Evolutionary conservation across 1,140 invertebrate genomes (phyloP).

Genomic region (Trichogramma pretiosum): DNA sequence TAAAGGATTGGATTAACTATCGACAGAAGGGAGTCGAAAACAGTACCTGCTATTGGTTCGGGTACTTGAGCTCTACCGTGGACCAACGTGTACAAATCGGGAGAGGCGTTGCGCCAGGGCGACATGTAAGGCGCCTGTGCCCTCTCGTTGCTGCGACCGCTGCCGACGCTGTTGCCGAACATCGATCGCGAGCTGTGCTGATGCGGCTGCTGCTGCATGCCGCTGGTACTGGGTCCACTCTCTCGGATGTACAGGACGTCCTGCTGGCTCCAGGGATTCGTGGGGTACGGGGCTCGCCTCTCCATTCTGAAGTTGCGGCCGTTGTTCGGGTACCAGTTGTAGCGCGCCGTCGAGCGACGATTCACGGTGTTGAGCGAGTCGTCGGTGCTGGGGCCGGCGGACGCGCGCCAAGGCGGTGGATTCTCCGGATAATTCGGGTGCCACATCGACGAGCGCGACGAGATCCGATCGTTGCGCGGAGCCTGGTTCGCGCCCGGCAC

Average conservation of each 20-base stretch:
- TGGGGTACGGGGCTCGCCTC: constrained; percentile 1
- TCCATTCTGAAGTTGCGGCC: neutral
- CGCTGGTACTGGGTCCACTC: too few relatives aligned
- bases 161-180: neutral
- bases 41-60: too few relatives aligned
- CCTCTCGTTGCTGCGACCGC: constrained; percentile 3
- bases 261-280: constrained; percentile 16
- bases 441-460: constrained; percentile 14
- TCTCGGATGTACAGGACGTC: too few relatives aligned
- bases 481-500: neutral
- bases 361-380: neutral
- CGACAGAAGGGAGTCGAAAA: too few relatives aligned
- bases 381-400: neutral
- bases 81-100: too few relatives aligned
- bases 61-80: too few relatives aligned
- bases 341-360: constrained; percentile 1
- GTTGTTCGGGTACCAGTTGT: constrained; percentile 4
- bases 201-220: too few relatives aligned
- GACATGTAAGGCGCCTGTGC: constrained; percentile 11
- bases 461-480: constrained; percentile 12
- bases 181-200: too few relatives aligned
- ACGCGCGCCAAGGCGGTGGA: constrained; percentile 5
- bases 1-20: too few relatives aligned
- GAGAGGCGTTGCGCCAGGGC: constrained; percentile 15
- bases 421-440: constrained; percentile 11